phyloP scores from a whole-genome alignment of 30 jellyfish, hydroid and myxozoan genomes.

The Hydractinia symbiolongicarpus region DNA sequence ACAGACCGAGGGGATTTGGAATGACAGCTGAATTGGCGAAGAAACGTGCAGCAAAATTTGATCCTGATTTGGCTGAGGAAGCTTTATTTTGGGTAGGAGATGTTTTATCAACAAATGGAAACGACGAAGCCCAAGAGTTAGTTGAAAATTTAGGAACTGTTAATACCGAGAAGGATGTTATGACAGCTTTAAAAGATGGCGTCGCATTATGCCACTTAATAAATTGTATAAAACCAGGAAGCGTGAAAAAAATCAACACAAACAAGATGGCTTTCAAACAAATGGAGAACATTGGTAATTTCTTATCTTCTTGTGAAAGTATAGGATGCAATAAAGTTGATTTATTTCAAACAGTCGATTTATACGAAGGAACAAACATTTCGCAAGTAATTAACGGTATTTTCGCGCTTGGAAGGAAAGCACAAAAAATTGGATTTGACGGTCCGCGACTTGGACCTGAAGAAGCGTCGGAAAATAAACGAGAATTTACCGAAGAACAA shows the following conservation, averaged over 20 bases:
- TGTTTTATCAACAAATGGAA: conserved; percentile 29
- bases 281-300: conserved; percentile 95
- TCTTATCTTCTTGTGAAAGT: conserved; percentile 57
- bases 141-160: conserved; percentile 7
- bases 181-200: conserved; percentile 65
- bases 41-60: conserved; percentile 55
- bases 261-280: conserved; percentile 66
- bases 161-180: conserved; percentile 33
- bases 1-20: conserved; percentile 53
- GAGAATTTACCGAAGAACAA: conserved; percentile 82
- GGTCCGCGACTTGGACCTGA: conserved; percentile 94
- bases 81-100: conserved; percentile 86
- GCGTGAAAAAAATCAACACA: conserved; percentile 39
- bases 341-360: conserved; percentile 93
- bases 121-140: conserved; percentile 19
- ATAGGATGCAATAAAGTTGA: conserved; percentile 74
- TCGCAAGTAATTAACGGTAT: conserved; percentile 80
- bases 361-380: conserved; percentile 83
- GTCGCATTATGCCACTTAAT: conserved; percentile 52
- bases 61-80: conserved; percentile 55
- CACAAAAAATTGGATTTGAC: conserved; percentile 38
- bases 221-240: not conserved
- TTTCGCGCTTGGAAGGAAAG: conserved; percentile 93
- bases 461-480: conserved; percentile 61
- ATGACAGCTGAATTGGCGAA: conserved; percentile 44